Evolutionary conservation across 2,113 vertebrate species (phyloP), one percentile per base, ranked within the genome.

Genomic region (Amphiprion ocellaris): DNA sequence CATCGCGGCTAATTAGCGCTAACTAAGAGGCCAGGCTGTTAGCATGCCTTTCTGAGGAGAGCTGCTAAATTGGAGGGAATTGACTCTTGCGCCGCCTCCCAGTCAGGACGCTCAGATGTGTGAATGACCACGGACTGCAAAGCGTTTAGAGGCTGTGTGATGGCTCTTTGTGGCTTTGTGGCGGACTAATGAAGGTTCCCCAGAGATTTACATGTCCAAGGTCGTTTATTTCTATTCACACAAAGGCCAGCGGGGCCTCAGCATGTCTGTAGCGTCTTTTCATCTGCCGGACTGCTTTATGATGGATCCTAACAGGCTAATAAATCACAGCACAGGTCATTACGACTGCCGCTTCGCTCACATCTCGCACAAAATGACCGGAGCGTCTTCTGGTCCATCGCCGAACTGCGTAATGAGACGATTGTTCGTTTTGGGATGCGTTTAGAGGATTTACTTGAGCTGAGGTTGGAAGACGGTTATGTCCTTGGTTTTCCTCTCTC

Each of bases 1-100:
- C 79, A 86, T 77, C 81, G 77, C 70, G 69, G 73, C 33, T 94
- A 86, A 87, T 94, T 94, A 92, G 74, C 82, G 1, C 39, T 86
- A 81, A 91, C 94, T 90, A 54, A 55, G 21, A 76, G 61, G 47
- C 56, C 73, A 21, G 73, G 12, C 69, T 2, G 52, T 79, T 49
- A 60, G 68, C 62, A n/a, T 5, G 76, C 59, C 16, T 60, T 53
- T 69, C 68, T 55, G 60, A 55, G 59, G 67, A 44, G 77, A 70
- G 26, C 44, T 37, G 70, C 71, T 79, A 52, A 87, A 62, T 52
- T 28, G 68, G 68, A 79, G 56, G 78, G 67, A 69, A 60, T 60
- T n/a, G 66, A 77, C 88, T 77, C 44, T 24, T 65, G 64, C 47
- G 0, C 54, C 28, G 7, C 61, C 74, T 72, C 74, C 23, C 69